Conservation (phyloP, 2,797 vertebrate genomes). For the Distichodus sexfasciatus region DNA sequence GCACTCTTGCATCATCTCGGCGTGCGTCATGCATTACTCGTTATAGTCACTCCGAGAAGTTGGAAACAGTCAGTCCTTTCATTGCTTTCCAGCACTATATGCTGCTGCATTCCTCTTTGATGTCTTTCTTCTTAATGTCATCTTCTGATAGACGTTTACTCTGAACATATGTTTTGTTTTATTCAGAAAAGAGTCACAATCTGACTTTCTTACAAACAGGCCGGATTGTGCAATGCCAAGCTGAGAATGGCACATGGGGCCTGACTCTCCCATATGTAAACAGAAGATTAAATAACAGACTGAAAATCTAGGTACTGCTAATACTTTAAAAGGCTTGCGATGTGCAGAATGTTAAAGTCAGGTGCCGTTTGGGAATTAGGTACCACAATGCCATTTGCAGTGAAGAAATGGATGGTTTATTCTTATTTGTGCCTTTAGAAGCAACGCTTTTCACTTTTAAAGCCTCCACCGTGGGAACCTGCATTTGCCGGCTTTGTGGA, state of each 20-base stretch:
- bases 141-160: neutral
- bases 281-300: conserved; percentile 24
- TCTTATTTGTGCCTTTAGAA: neutral
- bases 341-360: neutral
- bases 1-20: conserved; percentile 21
- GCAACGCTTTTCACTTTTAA: neutral
- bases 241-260: neutral
- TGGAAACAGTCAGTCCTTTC: neutral
- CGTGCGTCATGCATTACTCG: conserved; percentile 1
- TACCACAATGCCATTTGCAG: neutral
- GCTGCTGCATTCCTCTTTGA: neutral
- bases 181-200: neutral
- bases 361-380: neutral
- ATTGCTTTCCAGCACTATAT: neutral
- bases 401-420: neutral
- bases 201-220: neutral
- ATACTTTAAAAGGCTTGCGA: too few relatives aligned
- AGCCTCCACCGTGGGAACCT: conserved; percentile 2
- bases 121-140: neutral
- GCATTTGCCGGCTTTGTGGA: conserved; percentile 3
- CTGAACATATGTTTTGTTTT: too few relatives aligned
- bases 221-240: neutral
- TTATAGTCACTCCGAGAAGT: conserved; percentile 13
- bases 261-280: conserved; percentile 7
- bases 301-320: neutral